These are phyloP conservation scores for Craniophora ligustri DNA, from an alignment of 2,888 invertebrate species.

Conservation along the genomic window DNA sequence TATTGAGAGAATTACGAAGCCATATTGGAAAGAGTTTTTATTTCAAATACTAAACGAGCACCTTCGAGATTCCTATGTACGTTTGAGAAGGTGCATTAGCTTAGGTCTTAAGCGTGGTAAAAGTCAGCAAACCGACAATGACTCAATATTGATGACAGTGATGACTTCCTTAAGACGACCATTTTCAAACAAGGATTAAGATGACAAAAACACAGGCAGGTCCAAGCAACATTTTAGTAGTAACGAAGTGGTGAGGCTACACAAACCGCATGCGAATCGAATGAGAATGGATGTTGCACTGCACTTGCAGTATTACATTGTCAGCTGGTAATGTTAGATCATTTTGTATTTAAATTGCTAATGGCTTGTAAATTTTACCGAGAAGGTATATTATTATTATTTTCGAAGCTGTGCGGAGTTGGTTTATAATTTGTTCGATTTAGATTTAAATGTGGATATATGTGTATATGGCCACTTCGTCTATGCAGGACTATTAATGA, in stretches of 20 bases:
- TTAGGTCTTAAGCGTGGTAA: too few relatives aligned
- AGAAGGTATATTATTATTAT: slow-evolving; percentile 26
- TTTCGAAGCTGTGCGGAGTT: slow-evolving; percentile 1
- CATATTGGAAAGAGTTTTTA: too few relatives aligned
- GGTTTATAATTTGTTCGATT: slow-evolving; percentile 4
- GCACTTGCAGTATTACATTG: slow-evolving; percentile 44
- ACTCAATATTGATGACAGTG: too few relatives aligned
- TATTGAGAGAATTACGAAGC: neutral
- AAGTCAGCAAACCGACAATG: too few relatives aligned
- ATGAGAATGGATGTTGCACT: slow-evolving; percentile 31
- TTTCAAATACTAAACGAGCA: too few relatives aligned
- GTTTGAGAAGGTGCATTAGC: too few relatives aligned
- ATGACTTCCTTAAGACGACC: neutral
- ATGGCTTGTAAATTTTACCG: slow-evolving; percentile 47
- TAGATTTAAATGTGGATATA: slow-evolving; percentile 7
- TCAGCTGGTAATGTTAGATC: slow-evolving; percentile 53
- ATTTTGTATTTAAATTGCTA: slow-evolving; percentile 60
- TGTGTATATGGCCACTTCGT: too few relatives aligned
- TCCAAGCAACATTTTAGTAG: slow-evolving; percentile 6
- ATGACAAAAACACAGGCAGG: neutral
- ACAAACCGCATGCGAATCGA: slow-evolving; percentile 8
- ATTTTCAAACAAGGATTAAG: neutral
- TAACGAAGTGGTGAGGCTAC: slow-evolving; percentile 5
- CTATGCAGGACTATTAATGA: too few relatives aligned
- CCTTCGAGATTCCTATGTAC: too few relatives aligned